phyloP scores from a whole-genome alignment of 2,797 vertebrate species.

The Philypnodon macrostomus region DNA sequence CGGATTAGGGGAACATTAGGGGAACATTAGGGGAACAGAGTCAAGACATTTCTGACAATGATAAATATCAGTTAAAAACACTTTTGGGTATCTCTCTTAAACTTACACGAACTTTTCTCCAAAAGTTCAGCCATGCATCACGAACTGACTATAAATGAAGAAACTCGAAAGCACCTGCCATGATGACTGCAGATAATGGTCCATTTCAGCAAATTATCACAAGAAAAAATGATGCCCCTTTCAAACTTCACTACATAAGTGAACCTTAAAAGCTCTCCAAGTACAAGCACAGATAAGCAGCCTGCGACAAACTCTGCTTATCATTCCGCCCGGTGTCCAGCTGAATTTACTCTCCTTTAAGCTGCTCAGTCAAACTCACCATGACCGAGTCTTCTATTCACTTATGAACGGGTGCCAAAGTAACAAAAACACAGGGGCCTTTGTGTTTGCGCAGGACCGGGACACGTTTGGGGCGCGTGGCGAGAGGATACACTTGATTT shows the following conservation, averaged over 20 bases:
- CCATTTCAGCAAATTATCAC: background rate
- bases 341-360: conserved; percentile 60
- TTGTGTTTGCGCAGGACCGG: conserved; percentile 65
- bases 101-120: no score
- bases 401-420: conserved; percentile 36
- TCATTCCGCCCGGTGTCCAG: conserved; percentile 48
- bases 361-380: conserved; percentile 60
- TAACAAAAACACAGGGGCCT: conserved; percentile 51
- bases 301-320: conserved; percentile 53
- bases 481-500: conserved; percentile 75
- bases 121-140: no score
- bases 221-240: background rate
- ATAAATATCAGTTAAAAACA: no score
- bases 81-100: no score
- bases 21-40: no score
- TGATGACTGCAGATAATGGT: background rate
- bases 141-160: no score
- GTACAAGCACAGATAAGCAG: conserved; percentile 29
- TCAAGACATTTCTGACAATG: no score
- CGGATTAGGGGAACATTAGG: no score
- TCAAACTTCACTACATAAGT: background rate
- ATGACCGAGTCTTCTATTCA: conserved; percentile 62
- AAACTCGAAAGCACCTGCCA: background rate
- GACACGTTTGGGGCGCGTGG: conserved; percentile 68
- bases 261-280: conserved; percentile 37